These are phyloP conservation scores for Echinarachnius parma DNA, from an alignment of 53 echinoderm and acorn worm species.

Conservation along the genomic window DNA sequence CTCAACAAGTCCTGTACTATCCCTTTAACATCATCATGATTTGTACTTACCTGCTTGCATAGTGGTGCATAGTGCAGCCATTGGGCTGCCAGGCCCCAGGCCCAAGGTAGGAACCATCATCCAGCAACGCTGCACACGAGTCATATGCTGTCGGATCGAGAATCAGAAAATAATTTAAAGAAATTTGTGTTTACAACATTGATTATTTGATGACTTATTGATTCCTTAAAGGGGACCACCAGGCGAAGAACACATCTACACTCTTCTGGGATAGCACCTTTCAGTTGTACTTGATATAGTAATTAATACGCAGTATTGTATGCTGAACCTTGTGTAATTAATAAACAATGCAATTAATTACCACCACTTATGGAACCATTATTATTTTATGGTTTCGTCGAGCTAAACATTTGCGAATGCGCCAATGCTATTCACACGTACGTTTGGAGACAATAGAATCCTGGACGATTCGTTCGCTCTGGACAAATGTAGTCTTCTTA, in stretches of 20 bases:
- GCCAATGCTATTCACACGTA: no score
- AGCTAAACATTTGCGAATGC: no score
- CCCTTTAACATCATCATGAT: no score
- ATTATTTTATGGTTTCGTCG: no score
- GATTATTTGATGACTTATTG: background rate
- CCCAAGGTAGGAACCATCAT: conserved; percentile 65
- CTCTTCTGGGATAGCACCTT: background rate
- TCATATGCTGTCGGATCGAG: conserved; percentile 62
- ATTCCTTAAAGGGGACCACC: background rate
- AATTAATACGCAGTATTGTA: no score
- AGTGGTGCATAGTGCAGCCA: conserved; percentile 89
- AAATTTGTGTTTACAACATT: background rate
- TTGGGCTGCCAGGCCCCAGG: conserved; percentile 66
- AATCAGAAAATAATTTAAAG: background rate
- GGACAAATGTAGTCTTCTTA: no score
- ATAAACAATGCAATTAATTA: no score
- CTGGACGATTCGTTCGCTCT: no score
- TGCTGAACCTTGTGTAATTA: background rate
- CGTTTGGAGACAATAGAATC: no score
- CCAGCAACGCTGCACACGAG: conserved; percentile 68
- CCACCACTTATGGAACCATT: no score
- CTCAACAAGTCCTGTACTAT: no score
- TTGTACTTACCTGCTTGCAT: conserved; percentile 54
- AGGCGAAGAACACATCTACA: background rate
- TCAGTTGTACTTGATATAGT: no score